Evolutionary conservation across 92 coral and sea anemone genomes (phyloP).

Genomic region (Montipora capitata): DNA sequence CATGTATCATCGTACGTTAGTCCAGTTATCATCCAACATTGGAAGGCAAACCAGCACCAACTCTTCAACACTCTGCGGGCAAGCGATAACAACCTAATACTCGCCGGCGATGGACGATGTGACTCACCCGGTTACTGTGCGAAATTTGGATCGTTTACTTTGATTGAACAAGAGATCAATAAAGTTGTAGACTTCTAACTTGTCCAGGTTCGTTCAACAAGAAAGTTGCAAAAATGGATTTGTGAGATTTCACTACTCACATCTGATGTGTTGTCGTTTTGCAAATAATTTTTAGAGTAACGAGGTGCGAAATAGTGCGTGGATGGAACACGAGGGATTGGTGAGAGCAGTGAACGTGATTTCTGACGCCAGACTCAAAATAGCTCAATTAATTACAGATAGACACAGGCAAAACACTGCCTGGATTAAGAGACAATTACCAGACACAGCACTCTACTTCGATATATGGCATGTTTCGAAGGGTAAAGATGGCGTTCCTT

Average conservation of each 20-base stretch:
- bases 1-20: conserved; percentile 27
- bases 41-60: conserved; percentile 54
- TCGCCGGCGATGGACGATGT: conserved; percentile 70
- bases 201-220: conserved; percentile 54
- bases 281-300: conserved; percentile 35
- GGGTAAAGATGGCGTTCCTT: conserved; percentile 6
- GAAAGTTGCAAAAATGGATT: not conserved
- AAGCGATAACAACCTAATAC: not conserved
- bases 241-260: too few species aligned
- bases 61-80: not conserved
- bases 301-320: conserved; percentile 64
- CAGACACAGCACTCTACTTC: conserved; percentile 53
- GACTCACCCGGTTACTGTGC: conserved; percentile 70
- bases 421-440: conserved; percentile 33
- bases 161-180: conserved; percentile 60
- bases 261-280: not conserved
- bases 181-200: conserved; percentile 65
- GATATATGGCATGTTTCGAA: conserved; percentile 68
- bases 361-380: conserved; percentile 12
- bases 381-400: conserved; percentile 43
- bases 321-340: conserved; percentile 61
- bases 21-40: conserved; percentile 38
- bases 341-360: conserved; percentile 41
- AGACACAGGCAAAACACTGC: conserved; percentile 22
- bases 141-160: conserved; percentile 62